Evolutionary conservation across 2,888 invertebrate genomes (phyloP).

Genomic region (Trissonchulus sp.): DNA sequence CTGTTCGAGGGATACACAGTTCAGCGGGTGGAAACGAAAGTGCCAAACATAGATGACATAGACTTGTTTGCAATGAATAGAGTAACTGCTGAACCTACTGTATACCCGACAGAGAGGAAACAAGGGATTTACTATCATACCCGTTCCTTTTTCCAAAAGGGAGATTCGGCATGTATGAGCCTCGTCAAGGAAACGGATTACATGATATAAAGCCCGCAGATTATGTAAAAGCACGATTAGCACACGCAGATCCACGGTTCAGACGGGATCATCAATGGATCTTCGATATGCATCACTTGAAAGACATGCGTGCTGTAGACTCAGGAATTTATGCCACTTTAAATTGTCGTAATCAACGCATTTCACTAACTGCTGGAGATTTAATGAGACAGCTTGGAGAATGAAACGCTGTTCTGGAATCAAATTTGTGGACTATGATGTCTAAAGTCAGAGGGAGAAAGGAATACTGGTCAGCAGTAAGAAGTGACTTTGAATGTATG

Average conservation of each 20-base stretch:
- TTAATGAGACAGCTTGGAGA: neutral
- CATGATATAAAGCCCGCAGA: neutral
- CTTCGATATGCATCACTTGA: neutral
- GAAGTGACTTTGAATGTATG: neutral
- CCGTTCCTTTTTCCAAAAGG: conserved; percentile 5
- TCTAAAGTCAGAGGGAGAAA: neutral
- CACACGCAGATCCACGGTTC: neutral
- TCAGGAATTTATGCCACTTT: neutral
- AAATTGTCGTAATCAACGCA: neutral
- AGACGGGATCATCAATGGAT: neutral
- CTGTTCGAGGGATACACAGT: too few relatives aligned
- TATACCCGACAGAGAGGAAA: neutral
- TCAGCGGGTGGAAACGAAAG: neutral
- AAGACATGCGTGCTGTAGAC: neutral
- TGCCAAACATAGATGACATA: neutral
- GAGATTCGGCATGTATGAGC: neutral
- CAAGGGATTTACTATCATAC: neutral
- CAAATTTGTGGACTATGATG: neutral
- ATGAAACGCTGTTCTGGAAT: neutral
- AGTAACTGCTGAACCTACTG: conserved; percentile 3
- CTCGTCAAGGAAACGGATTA: too few relatives aligned
- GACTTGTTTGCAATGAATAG: neutral
- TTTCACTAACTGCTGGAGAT: neutral
- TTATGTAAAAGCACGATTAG: neutral
- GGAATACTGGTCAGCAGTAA: neutral